Evolutionary conservation across 1,140 invertebrate species (phyloP), one percentile per base, ranked within the genome.

Genomic region (Trichonephila clavata): DNA sequence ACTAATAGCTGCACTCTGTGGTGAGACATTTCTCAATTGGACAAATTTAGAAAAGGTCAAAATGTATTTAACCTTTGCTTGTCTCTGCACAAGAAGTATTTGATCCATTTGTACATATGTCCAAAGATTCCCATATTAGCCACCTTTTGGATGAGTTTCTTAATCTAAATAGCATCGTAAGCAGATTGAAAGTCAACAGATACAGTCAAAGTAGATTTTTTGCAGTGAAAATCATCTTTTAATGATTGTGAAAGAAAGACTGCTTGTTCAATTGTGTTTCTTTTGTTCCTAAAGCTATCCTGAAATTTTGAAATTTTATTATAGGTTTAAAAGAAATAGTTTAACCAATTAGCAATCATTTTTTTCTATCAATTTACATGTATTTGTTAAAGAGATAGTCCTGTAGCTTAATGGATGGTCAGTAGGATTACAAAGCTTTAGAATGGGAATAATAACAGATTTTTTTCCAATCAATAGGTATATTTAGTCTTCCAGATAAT

Each of bases 391-490:
- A n/a, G n/a, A n/a, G n/a, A n/a, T n/a, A n/a, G n/a, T n/a, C n/a
- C n/a, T n/a, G n/a, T n/a, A n/a, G n/a, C n/a, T n/a, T n/a, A n/a
- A n/a, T n/a, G n/a, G n/a, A n/a, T n/a, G n/a, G n/a, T n/a, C n/a
- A n/a, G n/a, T n/a, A n/a, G n/a, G n/a, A n/a, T n/a, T n/a, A n/a
- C n/a, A n/a, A n/a, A n/a, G n/a, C n/a, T n/a, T n/a, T n/a, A n/a
- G n/a, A n/a, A n/a, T n/a, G n/a, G n/a, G n/a, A n/a, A 32, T 32
- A 32, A 32, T 32, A 32, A 32, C 32, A 32, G 43, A 60, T 86
- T 71, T 80, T n/a, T 57, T 50, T 90, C 39, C 88, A 90, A 32
- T 90, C 65, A 57, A 20, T 16, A 80, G 88, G 65, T 10, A 90
- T 39, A 77, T 43, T 8, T 39, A n/a, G 86, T 43, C 18, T 68